phyloP scores from a whole-genome alignment of 2,797 vertebrate genomes.

The Acrossocheilus wenchowensis region DNA sequence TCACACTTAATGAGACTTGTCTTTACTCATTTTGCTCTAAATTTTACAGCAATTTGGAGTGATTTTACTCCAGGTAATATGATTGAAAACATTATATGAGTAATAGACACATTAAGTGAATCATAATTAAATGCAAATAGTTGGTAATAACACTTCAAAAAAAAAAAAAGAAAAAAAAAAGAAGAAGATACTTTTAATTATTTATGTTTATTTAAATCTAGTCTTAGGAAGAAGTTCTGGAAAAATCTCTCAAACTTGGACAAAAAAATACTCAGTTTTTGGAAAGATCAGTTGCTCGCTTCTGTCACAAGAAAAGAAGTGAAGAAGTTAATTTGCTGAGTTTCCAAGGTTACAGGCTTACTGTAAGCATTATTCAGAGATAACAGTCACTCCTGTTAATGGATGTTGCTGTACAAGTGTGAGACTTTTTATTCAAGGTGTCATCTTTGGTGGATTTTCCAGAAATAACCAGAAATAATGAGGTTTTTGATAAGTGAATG shows the following conservation, averaged over 20 bases:
- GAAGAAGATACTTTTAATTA: no score
- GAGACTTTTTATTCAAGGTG: constrained; percentile 19
- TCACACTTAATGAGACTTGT: constrained; percentile 21
- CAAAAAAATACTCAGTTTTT: not conserved
- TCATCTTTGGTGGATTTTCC: constrained; percentile 2
- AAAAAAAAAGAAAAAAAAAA: not conserved
- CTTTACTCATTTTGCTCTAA: constrained; percentile 9
- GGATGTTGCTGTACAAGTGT: constrained; percentile 17
- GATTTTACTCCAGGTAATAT: not conserved
- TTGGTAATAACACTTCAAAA: not conserved
- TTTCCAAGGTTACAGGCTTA: constrained; percentile 25
- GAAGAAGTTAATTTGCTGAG: constrained; percentile 9
- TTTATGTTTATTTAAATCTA: not conserved
- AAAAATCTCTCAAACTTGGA: not conserved
- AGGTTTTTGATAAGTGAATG: not conserved
- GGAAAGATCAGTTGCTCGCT: not conserved
- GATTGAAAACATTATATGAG: not conserved
- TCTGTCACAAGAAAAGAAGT: not conserved
- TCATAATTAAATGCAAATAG: not conserved
- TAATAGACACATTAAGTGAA: not conserved
- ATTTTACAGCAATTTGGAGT: not conserved
- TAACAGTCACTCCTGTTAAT: constrained; percentile 9
- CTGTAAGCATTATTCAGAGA: constrained; percentile 23
- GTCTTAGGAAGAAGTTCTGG: not conserved
- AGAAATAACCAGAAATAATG: constrained; percentile 22